These are phyloP conservation scores for Drosophila borealis DNA, from an alignment of 2,888 invertebrate species.

Conservation along the genomic window DNA sequence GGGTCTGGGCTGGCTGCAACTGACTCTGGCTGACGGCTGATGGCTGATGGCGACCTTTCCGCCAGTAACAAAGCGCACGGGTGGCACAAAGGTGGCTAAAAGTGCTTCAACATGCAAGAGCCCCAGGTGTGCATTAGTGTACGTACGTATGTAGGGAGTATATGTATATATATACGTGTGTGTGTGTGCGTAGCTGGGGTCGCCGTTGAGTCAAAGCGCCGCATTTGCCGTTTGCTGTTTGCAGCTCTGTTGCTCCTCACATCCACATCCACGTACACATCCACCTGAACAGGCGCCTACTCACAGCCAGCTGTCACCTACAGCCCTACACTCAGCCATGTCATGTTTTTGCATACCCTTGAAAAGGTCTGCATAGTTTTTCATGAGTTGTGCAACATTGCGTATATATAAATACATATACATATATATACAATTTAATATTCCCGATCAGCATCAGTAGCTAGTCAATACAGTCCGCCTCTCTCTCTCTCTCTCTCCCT, in stretches of 20 bases:
- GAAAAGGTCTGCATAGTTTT: not conserved
- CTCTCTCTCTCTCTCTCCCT: too few species aligned
- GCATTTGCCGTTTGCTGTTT: conserved; percentile 44
- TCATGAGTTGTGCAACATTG: not conserved
- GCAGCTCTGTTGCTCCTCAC: conserved; percentile 25
- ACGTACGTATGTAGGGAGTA: conserved; percentile 3
- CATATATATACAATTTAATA: too few species aligned
- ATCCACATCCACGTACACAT: not conserved
- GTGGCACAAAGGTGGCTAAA: conserved; percentile 62
- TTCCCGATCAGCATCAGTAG: too few species aligned
- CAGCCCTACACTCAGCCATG: conserved; percentile 7
- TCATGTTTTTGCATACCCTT: conserved; percentile 1
- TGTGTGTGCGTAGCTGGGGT: conserved; percentile 26
- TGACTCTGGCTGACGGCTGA: too few species aligned
- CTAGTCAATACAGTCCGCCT: too few species aligned
- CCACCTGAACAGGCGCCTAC: not conserved
- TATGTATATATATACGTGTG: conserved; percentile 3
- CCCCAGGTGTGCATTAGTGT: conserved; percentile 48
- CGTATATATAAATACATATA: too few species aligned
- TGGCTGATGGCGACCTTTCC: conserved; percentile 19
- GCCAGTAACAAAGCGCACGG: conserved; percentile 43
- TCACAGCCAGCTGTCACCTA: conserved; percentile 1
- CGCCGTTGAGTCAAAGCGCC: conserved; percentile 42
- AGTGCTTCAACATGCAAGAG: conserved; percentile 53
- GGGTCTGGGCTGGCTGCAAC: not conserved